Percentiles rank a stretch among this genome's conserved stretches.
These are phyloP conservation scores for Cercocebus atys DNA, from an alignment of 2,113 vertebrate genomes.

Conservation along the genomic window DNA sequence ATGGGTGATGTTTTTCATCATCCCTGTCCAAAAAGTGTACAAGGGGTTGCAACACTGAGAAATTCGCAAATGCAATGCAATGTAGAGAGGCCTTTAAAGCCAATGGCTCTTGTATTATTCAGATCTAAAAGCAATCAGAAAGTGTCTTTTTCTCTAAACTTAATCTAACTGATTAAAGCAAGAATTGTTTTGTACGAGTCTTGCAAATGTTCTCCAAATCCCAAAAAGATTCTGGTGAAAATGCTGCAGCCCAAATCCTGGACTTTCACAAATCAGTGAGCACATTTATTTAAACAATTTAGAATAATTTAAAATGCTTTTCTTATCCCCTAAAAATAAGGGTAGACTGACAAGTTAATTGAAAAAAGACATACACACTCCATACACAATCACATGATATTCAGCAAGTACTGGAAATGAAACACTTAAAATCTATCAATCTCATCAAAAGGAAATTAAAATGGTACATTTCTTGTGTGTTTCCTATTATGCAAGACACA, in stretches of 20 bases:
- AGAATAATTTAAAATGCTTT: not conserved
- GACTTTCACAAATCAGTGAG: not conserved
- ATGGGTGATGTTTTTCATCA: accelerated
- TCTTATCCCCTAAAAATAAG: not conserved
- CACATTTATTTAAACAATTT: conserved; percentile 12
- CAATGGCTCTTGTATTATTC: not conserved
- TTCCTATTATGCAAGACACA: accelerated
- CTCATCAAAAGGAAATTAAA: not conserved
- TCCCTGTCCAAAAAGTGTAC: not conserved
- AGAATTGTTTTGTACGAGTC: not conserved
- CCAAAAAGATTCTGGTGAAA: not conserved
- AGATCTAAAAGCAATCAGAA: not conserved
- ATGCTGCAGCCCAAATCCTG: not conserved
- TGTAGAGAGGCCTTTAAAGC: not conserved
- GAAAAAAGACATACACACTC: not conserved
- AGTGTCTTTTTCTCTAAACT: not conserved
- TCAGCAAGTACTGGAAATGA: not conserved
- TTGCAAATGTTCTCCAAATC: not conserved
- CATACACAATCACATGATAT: not conserved
- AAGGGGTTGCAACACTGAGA: accelerated
- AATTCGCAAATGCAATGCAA: not conserved
- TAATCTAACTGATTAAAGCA: not conserved
- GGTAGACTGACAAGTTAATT: conserved; percentile 33
- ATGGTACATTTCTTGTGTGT: not conserved
- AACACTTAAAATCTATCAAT: not conserved